Conservation (phyloP, 2,797 vertebrate species). For the Bovichtus diacanthus region DNA sequence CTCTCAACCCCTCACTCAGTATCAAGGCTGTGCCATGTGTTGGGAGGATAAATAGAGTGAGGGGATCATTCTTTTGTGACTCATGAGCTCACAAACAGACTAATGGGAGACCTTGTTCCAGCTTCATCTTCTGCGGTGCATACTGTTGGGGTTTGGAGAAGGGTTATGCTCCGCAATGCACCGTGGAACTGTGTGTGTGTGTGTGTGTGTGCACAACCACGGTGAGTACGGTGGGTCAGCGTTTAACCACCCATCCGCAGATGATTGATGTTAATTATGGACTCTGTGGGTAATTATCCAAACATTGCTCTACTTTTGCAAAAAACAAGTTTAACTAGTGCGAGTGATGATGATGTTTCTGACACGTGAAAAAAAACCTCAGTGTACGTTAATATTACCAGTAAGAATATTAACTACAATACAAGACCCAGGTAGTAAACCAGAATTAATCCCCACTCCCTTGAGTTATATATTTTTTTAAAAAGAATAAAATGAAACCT, state of each 20-base stretch:
- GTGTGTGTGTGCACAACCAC: neutral
- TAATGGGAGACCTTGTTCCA: slow-evolving; percentile 19
- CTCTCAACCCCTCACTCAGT: neutral
- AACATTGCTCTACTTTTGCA: neutral
- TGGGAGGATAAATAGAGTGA: neutral
- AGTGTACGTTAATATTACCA: neutral
- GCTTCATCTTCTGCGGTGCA: neutral
- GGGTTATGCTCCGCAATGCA: neutral
- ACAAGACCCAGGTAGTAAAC: neutral
- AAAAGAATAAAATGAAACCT: neutral
- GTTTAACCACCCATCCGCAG: neutral
- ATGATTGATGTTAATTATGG: neutral
- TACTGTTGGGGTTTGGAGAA: neutral
- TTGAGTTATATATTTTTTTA: neutral
- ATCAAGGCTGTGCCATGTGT: neutral
- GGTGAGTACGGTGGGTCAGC: neutral
- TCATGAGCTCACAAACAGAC: slow-evolving; percentile 7
- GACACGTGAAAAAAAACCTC: too few species aligned
- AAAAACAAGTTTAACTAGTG: neutral
- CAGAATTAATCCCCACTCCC: neutral
- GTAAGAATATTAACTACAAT: neutral
- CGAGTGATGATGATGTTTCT: too few species aligned
- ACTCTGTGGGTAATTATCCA: neutral
- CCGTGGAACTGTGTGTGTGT: too few species aligned
- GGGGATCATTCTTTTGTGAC: neutral